phyloP scores from a whole-genome alignment of 2,113 vertebrate species.

The Willisornis vidua region DNA sequence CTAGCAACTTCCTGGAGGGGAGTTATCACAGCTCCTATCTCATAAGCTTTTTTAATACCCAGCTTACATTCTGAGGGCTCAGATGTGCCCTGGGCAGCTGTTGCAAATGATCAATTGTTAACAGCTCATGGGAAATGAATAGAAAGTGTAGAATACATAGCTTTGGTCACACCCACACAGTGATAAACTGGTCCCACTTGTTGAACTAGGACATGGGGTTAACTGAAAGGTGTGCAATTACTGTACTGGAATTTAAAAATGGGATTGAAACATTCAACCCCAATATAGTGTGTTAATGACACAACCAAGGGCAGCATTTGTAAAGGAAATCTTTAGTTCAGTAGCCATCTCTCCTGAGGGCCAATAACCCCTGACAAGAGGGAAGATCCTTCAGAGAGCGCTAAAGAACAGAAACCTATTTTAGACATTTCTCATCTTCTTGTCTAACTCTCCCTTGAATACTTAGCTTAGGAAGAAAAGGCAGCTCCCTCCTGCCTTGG shows the following conservation, averaged over 20 bases:
- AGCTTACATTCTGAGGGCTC: too few species aligned
- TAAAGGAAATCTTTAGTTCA: background rate
- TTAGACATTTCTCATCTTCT: background rate
- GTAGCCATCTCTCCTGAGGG: background rate
- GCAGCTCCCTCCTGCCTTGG: background rate
- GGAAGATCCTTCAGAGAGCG: background rate
- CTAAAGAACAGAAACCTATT: background rate
- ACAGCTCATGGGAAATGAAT: too few species aligned
- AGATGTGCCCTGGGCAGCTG: too few species aligned
- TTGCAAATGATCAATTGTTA: too few species aligned
- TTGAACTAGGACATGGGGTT: background rate
- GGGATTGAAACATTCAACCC: background rate
- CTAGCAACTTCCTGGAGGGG: too few species aligned
- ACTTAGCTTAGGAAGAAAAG: background rate
- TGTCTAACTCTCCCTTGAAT: background rate
- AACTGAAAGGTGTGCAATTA: background rate
- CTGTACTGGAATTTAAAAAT: background rate
- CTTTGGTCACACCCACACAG: too few species aligned
- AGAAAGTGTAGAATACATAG: too few species aligned
- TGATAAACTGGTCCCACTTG: too few species aligned
- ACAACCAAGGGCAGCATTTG: background rate
- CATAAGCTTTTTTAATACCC: too few species aligned
- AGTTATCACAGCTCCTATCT: too few species aligned
- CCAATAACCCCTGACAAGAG: background rate
- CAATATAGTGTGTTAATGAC: background rate